Percentiles rank a stretch among this genome's conserved stretches.
Evolutionary conservation across 2,113 vertebrate species (phyloP).

Genomic region (Guaruba guarouba): DNA sequence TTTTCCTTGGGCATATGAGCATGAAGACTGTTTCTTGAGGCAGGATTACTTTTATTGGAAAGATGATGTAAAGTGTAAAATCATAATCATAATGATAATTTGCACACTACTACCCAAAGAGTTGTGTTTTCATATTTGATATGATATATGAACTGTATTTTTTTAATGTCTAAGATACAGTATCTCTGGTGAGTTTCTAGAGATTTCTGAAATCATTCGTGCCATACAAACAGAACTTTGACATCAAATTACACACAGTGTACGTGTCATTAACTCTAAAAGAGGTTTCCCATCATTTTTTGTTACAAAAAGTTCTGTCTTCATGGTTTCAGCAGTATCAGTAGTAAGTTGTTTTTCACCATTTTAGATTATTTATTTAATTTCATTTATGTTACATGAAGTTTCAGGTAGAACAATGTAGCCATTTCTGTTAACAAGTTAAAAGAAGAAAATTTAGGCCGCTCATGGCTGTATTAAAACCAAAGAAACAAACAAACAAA

Average conservation of each 20-base stretch:
- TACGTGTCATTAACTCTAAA: accelerated
- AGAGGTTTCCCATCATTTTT: not conserved
- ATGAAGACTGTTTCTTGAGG: not conserved
- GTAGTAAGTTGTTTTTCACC: not conserved
- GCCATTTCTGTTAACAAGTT: not conserved
- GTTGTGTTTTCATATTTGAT: not conserved
- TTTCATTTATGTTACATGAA: not conserved
- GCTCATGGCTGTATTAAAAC: not conserved
- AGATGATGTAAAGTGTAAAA: constrained; percentile 1
- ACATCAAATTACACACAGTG: not conserved
- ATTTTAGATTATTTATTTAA: not conserved
- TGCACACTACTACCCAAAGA: not conserved
- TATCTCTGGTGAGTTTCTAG: not conserved
- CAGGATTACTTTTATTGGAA: not conserved
- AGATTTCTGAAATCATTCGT: not conserved
- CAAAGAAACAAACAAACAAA: not conserved
- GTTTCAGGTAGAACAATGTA: not conserved
- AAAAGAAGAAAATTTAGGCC: not conserved
- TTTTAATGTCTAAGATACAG: not conserved
- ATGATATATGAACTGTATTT: not conserved
- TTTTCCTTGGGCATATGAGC: not conserved
- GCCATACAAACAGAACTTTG: not conserved
- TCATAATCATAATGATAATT: not conserved
- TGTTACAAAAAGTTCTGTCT: not conserved
- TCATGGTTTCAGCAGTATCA: not conserved